phyloP scores from a whole-genome alignment of 30 jellyfish, hydroid and myxozoan species.

The Sanderia malayensis region DNA sequence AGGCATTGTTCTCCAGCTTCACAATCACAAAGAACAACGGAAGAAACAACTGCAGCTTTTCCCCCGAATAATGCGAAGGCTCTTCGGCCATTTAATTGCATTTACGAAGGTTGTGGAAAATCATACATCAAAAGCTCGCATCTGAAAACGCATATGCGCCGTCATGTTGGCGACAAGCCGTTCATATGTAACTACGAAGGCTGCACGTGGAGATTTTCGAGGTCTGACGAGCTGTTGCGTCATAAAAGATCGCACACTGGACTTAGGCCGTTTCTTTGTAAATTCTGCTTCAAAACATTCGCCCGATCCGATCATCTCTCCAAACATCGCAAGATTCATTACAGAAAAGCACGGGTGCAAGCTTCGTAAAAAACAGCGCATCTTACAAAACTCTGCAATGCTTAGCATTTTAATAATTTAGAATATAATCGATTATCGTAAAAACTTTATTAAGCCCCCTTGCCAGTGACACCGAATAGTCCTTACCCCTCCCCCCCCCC shows the following conservation, averaged over 20 bases:
- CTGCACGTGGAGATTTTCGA: constrained; percentile 73
- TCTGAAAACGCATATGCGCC: constrained; percentile 63
- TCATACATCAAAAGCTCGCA: constrained; percentile 71
- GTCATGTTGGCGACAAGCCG: constrained; percentile 79
- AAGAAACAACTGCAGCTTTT: constrained; percentile 17
- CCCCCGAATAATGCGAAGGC: constrained; percentile 13
- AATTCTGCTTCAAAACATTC: constrained; percentile 43
- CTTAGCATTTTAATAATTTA: too few species aligned
- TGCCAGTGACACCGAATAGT: too few species aligned
- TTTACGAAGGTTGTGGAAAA: constrained; percentile 59
- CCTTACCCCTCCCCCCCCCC: too few species aligned
- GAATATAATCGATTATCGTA: too few species aligned
- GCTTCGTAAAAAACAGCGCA: too few species aligned
- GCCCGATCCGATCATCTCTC: constrained; percentile 75
- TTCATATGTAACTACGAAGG: constrained; percentile 59
- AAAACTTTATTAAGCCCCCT: too few species aligned
- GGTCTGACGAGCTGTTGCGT: constrained; percentile 72
- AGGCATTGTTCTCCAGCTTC: neutral
- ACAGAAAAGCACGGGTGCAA: constrained; percentile 16
- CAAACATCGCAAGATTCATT: constrained; percentile 52
- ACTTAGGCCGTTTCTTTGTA: constrained; percentile 58
- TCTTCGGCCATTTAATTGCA: constrained; percentile 50
- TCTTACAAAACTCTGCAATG: too few species aligned
- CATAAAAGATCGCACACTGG: constrained; percentile 83
- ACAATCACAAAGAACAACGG: neutral